Evolutionary conservation across 1,140 invertebrate species (phyloP), one percentile per base, ranked within the genome.

Genomic region (Hyles vespertilio): DNA sequence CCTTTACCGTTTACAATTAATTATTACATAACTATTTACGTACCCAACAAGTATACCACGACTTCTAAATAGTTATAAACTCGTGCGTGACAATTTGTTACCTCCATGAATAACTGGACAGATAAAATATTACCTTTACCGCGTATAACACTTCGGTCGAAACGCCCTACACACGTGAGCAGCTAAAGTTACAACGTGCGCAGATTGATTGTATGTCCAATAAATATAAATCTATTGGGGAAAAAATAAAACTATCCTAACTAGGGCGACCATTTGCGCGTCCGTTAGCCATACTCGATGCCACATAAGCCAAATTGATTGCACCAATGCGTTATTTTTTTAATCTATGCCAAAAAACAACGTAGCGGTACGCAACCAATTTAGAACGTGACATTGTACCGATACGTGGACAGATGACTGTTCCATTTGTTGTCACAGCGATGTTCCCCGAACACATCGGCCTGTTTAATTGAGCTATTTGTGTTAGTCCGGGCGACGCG

Each of bases 391-490:
- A 79, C 73, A 65, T 36, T 56, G 53, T 60, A 61, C 65, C 69
- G 74, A 70, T 70, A 75, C 69, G 73, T 65, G 72, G 67, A 76
- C 73, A 74, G 74, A 77, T 78, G 79, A 81, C 67, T 74, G 63
- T 73, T 62, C 73, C 73, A 81, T 82, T 84, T 84, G 78, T 82
- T 76, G 69, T 70, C 65, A 58, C 54, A 59, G 59, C 70, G 70
- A 70, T 73, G 70, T 70, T 40, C 8, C 64, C 72, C 66, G 67
- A 69, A 72, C 66, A 72, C 67, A 73, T 69, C 67, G 74, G 63
- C 55, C 64, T 52, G 70, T 77, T 84, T 84, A 84, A 84, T 84
- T 84, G 81, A 82, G 81, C 81, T 77, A 84, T 84, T 84, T 82
- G 81, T 82, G 81, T 69, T 72, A 77, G 65, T 72, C 71, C 65